These are phyloP conservation scores for Aspidoscelis tigris DNA, from an alignment of 2,113 vertebrate genomes.

Conservation along the genomic window DNA sequence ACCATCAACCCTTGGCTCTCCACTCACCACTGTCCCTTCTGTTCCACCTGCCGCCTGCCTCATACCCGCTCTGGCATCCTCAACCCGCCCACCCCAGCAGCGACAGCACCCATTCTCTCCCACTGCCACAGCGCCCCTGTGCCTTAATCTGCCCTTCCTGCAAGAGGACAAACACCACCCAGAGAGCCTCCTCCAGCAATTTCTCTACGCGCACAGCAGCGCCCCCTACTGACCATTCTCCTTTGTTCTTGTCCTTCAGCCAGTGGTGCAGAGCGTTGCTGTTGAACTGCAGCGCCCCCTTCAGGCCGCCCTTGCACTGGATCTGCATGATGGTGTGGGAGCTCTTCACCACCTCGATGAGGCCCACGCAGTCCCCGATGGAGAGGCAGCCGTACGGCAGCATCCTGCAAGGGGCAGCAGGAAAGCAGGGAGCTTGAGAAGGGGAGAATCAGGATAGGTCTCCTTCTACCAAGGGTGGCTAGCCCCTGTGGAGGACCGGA, in stretches of 20 bases:
- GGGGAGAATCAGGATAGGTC: background rate
- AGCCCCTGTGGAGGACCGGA: background rate
- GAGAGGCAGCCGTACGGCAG: conserved; percentile 75
- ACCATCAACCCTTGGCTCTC: background rate
- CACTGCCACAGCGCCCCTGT: background rate
- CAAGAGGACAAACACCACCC: background rate
- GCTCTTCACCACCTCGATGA: conserved; percentile 77
- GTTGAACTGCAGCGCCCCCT: conserved; percentile 83
- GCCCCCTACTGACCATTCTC: conserved; percentile 70
- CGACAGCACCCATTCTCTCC: no score
- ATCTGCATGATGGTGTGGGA: conserved; percentile 78
- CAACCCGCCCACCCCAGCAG: background rate
- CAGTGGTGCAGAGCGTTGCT: conserved; percentile 83
- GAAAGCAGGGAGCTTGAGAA: background rate
- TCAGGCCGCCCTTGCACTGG: conserved; percentile 81
- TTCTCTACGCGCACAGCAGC: background rate
- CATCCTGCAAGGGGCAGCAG: conserved; percentile 59
- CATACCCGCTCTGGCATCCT: background rate
- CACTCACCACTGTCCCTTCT: background rate
- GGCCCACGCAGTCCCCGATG: conserved; percentile 74
- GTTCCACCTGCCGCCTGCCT: background rate
- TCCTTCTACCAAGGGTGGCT: background rate
- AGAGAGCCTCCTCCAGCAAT: background rate
- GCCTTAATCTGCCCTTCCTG: background rate
- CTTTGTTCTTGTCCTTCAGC: conserved; percentile 82